Percentiles rank a stretch among this genome's conserved stretches.
Evolutionary conservation across 2,113 vertebrate genomes (phyloP).

Genomic region (Malurus elegans): DNA sequence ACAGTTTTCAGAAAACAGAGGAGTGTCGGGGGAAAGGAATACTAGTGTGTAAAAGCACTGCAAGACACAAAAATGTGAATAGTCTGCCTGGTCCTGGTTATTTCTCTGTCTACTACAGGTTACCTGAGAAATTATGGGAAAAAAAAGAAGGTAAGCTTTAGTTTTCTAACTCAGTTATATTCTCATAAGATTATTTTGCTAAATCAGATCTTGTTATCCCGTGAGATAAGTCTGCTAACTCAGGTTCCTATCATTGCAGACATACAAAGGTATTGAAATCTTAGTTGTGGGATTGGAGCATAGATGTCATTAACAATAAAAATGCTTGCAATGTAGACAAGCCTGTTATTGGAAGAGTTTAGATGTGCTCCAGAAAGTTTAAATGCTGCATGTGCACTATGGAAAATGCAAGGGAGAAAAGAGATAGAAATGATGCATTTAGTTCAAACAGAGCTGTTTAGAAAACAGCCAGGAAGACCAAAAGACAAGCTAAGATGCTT

Average conservation of each 20-base stretch:
- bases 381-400: not conserved
- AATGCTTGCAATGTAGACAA: not conserved
- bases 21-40: accelerated
- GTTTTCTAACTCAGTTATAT: not conserved
- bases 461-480: not conserved
- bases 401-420: not conserved
- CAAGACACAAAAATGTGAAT: not conserved
- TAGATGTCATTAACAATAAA: not conserved
- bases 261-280: not conserved
- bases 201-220: not conserved
- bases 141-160: not conserved
- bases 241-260: not conserved
- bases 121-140: not conserved
- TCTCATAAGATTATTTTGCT: not conserved
- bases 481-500: not conserved
- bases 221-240: not conserved
- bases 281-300: not conserved
- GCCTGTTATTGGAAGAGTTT: not conserved
- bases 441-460: not conserved
- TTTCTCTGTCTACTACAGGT: not conserved
- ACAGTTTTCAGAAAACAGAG: not conserved
- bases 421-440: not conserved
- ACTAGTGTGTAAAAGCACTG: not conserved
- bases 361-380: not conserved
- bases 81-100: not conserved